Conservation (phyloP, 1,140 invertebrate species). For the Solenopsis invicta region DNA sequence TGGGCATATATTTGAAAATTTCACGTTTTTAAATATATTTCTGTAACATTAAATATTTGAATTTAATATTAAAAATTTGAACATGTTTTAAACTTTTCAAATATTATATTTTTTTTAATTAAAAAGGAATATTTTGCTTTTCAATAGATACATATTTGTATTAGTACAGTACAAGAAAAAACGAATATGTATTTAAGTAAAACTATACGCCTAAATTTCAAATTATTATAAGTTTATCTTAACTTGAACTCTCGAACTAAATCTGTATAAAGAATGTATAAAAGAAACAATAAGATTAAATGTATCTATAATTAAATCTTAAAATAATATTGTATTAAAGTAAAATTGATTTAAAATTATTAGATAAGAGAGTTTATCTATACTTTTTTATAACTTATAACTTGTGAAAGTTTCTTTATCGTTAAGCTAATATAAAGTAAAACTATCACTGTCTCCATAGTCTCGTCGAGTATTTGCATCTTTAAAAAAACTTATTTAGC, state of each 20-base stretch:
- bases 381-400: background rate
- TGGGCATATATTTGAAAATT: background rate
- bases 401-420: background rate
- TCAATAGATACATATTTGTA: background rate
- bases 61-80: background rate
- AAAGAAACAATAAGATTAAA: background rate
- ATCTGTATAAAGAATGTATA: background rate
- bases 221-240: background rate
- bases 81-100: background rate
- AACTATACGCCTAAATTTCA: background rate
- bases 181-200: background rate
- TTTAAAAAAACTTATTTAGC: background rate
- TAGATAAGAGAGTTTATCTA: background rate
- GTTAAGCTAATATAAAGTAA: background rate
- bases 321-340: background rate
- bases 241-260: background rate
- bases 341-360: conserved; percentile 2
- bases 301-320: conserved; percentile 22
- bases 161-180: background rate
- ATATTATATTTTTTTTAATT: background rate
- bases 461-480: background rate
- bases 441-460: background rate
- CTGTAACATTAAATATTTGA: conserved; percentile 5
- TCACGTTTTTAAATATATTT: background rate
- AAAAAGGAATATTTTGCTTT: background rate